Evolutionary conservation across 2,888 invertebrate genomes (phyloP), one percentile per base, ranked within the genome.

Genomic region (Cheilosia impressa): DNA sequence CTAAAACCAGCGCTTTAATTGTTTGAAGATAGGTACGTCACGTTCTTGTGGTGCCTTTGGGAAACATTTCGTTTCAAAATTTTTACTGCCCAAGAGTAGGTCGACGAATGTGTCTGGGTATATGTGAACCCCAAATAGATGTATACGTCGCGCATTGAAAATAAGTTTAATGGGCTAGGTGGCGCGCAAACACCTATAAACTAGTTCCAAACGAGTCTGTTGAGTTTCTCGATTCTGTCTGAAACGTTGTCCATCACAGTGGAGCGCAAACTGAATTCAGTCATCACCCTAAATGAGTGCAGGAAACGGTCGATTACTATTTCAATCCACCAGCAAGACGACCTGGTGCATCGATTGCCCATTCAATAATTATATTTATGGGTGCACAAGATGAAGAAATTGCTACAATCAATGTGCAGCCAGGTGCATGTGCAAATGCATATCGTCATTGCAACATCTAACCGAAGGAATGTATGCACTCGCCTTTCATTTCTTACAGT

Each of bases 401-500:
- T 76, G 65, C 65, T 62, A 52, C 57, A 69, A 71, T 77, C 69
- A 58, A 24, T 82, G 63, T 52, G 43, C 81, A 77, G 22, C 69
- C 77, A 82, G 81, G 76, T 82, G 81, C 58, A 58, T 82, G 69
- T 65, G 58, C 65, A 58, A 82, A 71, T 77, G 58, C 63, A 76
- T 65, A 71, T 72, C 13, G 65, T 69, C 65, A 63, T 68, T 81
- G 81, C 75, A 76, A 76, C 69, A 76, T 71, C 57, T 38, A 41
- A 76, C 50, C 5, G 43, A 7, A 15, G 24, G 19, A 22, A 52
- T 15, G 38, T 55, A 17, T 58, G 78, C 60, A 62, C 66, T 47
- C 31, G 60, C 78, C 82, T 83, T 83, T 83, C 83, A 83, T 83
- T 83, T 83, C 78, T 78, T 55, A 78, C 83, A 78, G 78, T 68